Evolutionary conservation across 2,888 invertebrate species (phyloP).

Genomic region (Myopa tessellatipennis): DNA sequence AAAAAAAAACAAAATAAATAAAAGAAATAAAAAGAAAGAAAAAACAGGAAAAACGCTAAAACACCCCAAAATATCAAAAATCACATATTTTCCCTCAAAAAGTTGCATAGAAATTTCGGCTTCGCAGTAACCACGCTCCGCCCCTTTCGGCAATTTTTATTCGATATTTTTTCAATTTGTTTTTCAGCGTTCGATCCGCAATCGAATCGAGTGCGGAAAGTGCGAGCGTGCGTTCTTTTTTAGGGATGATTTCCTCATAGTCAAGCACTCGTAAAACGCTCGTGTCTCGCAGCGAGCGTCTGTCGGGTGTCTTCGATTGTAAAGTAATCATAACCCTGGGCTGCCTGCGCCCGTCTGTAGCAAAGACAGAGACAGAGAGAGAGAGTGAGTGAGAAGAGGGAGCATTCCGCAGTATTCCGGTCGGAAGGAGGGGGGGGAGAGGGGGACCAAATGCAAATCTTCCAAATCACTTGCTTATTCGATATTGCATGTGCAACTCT

Average conservation of each 20-base stretch:
- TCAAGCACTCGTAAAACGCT: not conserved
- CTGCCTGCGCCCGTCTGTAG: not conserved
- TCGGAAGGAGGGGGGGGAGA: too few species aligned
- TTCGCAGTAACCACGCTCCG: constrained; percentile 48
- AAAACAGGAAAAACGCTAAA: constrained; percentile 58
- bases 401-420: too few species aligned
- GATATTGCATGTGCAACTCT: too few species aligned
- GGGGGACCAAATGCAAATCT: too few species aligned
- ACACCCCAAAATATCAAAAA: constrained; percentile 68
- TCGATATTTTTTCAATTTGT: constrained; percentile 45
- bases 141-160: constrained; percentile 50
- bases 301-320: constrained; percentile 17
- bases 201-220: not conserved
- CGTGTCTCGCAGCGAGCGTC: not conserved
- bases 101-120: constrained; percentile 38
- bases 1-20: constrained; percentile 20
- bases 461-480: too few species aligned
- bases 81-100: constrained; percentile 67
- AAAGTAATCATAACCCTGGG: constrained; percentile 32
- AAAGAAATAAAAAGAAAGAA: constrained; percentile 48
- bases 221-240: constrained; percentile 15
- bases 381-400: too few species aligned
- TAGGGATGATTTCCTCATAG: constrained; percentile 30
- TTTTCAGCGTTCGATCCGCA: constrained; percentile 24
- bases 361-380: too few species aligned